phyloP scores from a whole-genome alignment of 1,140 invertebrate species.

The Zaprionus ghesquierei region DNA sequence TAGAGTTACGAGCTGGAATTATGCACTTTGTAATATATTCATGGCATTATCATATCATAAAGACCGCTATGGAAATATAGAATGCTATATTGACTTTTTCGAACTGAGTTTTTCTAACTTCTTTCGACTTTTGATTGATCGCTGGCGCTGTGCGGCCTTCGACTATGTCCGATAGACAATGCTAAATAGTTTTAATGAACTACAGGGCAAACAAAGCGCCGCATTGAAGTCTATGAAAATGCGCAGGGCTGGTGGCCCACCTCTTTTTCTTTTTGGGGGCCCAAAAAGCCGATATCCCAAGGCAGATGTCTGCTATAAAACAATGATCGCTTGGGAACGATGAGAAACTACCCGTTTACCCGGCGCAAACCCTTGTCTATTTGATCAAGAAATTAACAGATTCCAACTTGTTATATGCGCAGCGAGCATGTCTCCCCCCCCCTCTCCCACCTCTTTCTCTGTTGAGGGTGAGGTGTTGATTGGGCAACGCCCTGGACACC shows the following conservation, averaged over 20 bases:
- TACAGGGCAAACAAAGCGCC: conserved; percentile 49
- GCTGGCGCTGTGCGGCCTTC: conserved; percentile 34
- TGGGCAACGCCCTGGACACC: conserved; percentile 71
- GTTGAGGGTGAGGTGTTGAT: conserved; percentile 63
- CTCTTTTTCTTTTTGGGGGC: not conserved
- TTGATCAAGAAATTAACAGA: conserved; percentile 72
- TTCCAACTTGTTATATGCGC: conserved; percentile 58
- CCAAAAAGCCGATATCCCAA: not conserved
- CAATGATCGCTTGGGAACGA: conserved; percentile 27
- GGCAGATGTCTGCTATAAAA: conserved; percentile 4
- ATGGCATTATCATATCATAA: not conserved
- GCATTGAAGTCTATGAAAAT: not conserved
- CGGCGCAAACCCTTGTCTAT: conserved; percentile 29
- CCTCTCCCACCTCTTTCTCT: not conserved
- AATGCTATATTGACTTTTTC: not conserved
- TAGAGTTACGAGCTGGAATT: not conserved
- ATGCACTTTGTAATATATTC: too few relatives aligned
- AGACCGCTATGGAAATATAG: not conserved
- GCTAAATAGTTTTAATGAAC: conserved; percentile 76
- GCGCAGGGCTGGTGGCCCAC: not conserved
- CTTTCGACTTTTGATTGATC: conserved; percentile 41
- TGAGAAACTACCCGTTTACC: not conserved
- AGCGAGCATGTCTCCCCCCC: not conserved
- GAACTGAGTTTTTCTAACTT: not conserved
- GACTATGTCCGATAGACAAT: conserved; percentile 58